Percentiles rank a stretch among this genome's conserved stretches.
Conservation (phyloP, 2,888 invertebrate genomes). For the Lasiommata megera region DNA sequence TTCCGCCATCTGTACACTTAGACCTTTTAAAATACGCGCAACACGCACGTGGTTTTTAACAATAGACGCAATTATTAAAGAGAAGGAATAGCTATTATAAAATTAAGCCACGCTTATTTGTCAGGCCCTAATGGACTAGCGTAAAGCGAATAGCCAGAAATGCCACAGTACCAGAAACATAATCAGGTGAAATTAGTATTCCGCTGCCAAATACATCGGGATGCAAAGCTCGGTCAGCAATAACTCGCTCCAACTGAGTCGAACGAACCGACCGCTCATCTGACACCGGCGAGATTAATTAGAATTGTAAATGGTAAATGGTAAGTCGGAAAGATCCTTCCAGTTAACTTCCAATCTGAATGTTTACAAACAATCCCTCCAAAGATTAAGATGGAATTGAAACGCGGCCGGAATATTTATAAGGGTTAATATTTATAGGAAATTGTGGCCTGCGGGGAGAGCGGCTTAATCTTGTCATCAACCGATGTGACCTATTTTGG, state of each 20-base stretch:
- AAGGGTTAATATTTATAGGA: constrained; percentile 56
- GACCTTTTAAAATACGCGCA: too few relatives aligned
- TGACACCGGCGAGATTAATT: constrained; percentile 69
- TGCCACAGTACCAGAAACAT: neutral
- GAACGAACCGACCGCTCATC: constrained; percentile 61
- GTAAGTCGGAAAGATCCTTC: constrained; percentile 58
- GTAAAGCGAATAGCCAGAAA: too few relatives aligned
- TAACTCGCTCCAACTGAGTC: constrained; percentile 57
- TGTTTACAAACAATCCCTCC: constrained; percentile 77
- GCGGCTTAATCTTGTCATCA: constrained; percentile 13
- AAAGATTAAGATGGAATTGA: constrained; percentile 70
- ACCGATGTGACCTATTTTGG: constrained; percentile 9
- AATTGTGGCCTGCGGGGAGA: constrained; percentile 3
- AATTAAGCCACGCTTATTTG: too few relatives aligned
- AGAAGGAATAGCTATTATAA: too few relatives aligned
- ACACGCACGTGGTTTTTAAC: too few relatives aligned
- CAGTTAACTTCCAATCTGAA: constrained; percentile 75
- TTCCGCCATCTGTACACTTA: too few relatives aligned
- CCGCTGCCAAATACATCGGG: constrained; percentile 51
- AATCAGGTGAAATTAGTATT: constrained; percentile 35
- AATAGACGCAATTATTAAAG: too few relatives aligned
- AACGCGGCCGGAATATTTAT: constrained; percentile 67
- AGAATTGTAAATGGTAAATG: constrained; percentile 72
- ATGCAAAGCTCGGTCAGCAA: constrained; percentile 67
- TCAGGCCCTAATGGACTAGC: too few relatives aligned